These are phyloP conservation scores for Cossypha heuglini DNA, from an alignment of 2,797 vertebrate genomes.

Conservation along the genomic window DNA sequence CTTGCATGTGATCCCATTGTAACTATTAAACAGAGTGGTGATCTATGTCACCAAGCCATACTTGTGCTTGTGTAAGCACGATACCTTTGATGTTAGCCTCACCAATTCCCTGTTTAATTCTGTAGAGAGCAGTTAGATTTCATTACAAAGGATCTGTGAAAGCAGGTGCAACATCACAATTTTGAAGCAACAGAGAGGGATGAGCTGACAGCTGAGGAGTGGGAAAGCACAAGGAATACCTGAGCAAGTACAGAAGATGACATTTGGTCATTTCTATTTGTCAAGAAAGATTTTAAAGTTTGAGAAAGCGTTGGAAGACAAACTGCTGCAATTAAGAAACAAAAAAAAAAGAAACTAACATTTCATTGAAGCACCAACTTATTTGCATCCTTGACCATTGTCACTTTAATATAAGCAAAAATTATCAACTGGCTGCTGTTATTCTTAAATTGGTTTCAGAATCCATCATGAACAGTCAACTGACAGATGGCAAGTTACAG, in stretches of 20 bases:
- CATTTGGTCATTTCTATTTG: neutral
- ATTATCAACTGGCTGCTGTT: constrained; percentile 48
- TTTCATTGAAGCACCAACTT: neutral
- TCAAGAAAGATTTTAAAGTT: neutral
- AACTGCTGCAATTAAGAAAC: neutral
- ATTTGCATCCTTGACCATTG: constrained; percentile 4
- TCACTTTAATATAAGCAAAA: constrained; percentile 45
- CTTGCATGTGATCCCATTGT: neutral
- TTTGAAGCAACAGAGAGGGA: neutral
- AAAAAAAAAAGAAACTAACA: neutral
- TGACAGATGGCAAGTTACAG: constrained; percentile 83
- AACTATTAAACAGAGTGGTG: neutral
- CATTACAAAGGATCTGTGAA: neutral
- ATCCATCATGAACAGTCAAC: constrained; percentile 67
- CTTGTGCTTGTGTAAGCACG: neutral
- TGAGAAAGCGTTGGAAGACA: neutral
- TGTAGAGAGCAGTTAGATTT: neutral
- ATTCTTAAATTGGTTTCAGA: constrained; percentile 68
- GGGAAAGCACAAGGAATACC: neutral
- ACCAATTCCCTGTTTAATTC: neutral
- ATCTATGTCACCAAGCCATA: neutral
- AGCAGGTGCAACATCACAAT: neutral
- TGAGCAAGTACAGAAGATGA: neutral
- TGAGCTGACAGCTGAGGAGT: neutral
- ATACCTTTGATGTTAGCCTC: neutral